phyloP scores from a whole-genome alignment of 2,113 vertebrate species.

The Vulpes lagopus region DNA sequence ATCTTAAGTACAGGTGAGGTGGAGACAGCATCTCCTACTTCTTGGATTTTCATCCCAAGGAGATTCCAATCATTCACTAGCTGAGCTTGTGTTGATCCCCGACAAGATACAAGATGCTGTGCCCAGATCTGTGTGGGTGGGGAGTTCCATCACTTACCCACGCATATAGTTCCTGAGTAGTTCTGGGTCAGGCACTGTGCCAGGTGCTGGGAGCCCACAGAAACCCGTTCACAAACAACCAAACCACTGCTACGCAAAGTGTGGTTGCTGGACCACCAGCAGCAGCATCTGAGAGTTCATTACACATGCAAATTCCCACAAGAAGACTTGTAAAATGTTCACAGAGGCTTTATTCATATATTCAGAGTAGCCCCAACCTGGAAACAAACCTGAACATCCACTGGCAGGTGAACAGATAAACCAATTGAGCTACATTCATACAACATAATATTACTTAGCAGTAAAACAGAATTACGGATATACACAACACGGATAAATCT shows the following conservation, averaged over 20 bases:
- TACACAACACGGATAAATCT: not conserved
- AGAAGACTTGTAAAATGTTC: not conserved
- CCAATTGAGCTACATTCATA: not conserved
- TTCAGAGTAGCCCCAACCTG: not conserved
- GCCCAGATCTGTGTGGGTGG: not conserved
- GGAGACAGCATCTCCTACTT: not conserved
- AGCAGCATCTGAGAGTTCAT: not conserved
- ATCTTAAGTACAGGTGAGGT: not conserved
- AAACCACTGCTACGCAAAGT: not conserved
- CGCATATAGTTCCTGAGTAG: not conserved
- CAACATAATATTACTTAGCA: not conserved
- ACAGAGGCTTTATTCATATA: constrained; percentile 25
- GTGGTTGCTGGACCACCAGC: not conserved
- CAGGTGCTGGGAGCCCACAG: constrained; percentile 55
- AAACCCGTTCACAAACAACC: constrained; percentile 6
- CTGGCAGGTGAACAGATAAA: not conserved
- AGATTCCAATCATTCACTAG: not conserved
- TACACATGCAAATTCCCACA: not conserved
- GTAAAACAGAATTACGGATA: not conserved
- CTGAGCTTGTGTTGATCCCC: not conserved
- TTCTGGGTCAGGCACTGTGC: constrained; percentile 32
- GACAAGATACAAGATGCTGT: not conserved
- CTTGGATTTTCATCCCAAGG: not conserved
- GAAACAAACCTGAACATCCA: constrained; percentile 48
- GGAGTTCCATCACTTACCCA: not conserved